phyloP scores from a whole-genome alignment of 1,140 invertebrate genomes.

The Homarus americanus region DNA sequence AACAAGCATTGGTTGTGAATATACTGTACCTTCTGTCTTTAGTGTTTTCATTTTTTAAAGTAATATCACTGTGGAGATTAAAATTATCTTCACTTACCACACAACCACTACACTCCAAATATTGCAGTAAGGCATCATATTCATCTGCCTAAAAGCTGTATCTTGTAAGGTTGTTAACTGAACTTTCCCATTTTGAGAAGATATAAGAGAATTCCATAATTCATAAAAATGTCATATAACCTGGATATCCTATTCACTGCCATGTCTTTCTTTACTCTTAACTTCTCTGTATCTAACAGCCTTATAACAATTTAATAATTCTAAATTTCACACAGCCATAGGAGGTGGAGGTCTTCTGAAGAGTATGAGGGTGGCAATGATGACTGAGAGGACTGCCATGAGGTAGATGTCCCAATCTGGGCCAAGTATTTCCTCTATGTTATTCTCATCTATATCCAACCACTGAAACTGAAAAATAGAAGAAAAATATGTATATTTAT shows the following conservation, averaged over 20 bases:
- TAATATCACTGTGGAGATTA: background rate
- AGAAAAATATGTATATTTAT: background rate
- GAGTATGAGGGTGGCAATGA: conserved; percentile 90
- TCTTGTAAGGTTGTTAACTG: background rate
- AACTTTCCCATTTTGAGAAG: background rate
- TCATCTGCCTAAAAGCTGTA: background rate
- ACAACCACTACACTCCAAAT: background rate
- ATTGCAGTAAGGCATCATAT: background rate
- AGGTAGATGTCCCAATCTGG: conserved; percentile 97
- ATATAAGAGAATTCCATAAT: background rate
- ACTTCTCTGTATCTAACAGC: background rate
- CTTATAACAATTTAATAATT: background rate
- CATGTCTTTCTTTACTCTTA: background rate
- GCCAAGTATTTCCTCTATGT: conserved; percentile 85
- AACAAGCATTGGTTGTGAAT: no score
- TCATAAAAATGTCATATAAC: background rate
- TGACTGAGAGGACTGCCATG: conserved; percentile 88
- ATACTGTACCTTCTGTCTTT: background rate
- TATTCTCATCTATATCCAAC: conserved; percentile 81
- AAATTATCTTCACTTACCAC: background rate
- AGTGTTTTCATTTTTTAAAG: background rate
- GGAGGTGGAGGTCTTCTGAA: conserved; percentile 82
- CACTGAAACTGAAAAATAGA: conserved; percentile 82
- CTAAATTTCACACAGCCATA: conserved; percentile 14
- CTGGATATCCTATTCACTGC: background rate